Evolutionary conservation across 2,888 invertebrate species (phyloP).

Genomic region (Prionchulus punctatus): DNA sequence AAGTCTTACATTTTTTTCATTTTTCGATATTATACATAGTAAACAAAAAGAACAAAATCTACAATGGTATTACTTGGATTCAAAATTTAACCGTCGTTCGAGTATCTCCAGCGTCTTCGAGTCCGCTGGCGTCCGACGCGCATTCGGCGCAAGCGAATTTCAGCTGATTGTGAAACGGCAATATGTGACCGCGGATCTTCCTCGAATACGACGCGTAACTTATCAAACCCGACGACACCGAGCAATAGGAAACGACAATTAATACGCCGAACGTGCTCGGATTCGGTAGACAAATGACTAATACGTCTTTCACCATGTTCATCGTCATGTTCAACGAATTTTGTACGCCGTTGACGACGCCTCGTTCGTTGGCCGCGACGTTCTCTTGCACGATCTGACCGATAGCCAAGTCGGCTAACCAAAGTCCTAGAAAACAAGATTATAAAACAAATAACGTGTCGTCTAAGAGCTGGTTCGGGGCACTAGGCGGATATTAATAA

Average conservation of each 20-base stretch:
- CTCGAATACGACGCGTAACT: too few relatives aligned
- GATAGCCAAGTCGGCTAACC: conserved; percentile 41
- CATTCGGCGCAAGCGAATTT: too few relatives aligned
- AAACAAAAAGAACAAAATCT: too few relatives aligned
- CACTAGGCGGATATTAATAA: neutral
- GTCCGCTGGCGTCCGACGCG: too few relatives aligned
- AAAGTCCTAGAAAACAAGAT: conserved; percentile 35
- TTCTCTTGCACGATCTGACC: conserved; percentile 41
- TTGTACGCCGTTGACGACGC: conserved; percentile 41
- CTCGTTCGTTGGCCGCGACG: conserved; percentile 37
- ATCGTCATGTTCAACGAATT: conserved; percentile 40
- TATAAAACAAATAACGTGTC: neutral
- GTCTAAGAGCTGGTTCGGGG: neutral
- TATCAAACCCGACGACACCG: neutral
- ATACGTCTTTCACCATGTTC: conserved; percentile 39
- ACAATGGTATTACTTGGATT: too few relatives aligned
- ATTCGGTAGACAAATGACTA: conserved; percentile 38
- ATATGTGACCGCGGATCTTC: too few relatives aligned
- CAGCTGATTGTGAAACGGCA: too few relatives aligned
- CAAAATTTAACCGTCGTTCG: too few relatives aligned
- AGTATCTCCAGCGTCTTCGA: too few relatives aligned
- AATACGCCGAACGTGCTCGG: conserved; percentile 39
- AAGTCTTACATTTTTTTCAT: too few relatives aligned
- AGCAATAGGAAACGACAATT: conserved; percentile 35
- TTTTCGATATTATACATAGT: too few relatives aligned